Percentiles rank a stretch among this genome's conserved stretches.
These are phyloP conservation scores for Chelmon rostratus DNA, from an alignment of 2,797 vertebrate species.

Conservation along the genomic window DNA sequence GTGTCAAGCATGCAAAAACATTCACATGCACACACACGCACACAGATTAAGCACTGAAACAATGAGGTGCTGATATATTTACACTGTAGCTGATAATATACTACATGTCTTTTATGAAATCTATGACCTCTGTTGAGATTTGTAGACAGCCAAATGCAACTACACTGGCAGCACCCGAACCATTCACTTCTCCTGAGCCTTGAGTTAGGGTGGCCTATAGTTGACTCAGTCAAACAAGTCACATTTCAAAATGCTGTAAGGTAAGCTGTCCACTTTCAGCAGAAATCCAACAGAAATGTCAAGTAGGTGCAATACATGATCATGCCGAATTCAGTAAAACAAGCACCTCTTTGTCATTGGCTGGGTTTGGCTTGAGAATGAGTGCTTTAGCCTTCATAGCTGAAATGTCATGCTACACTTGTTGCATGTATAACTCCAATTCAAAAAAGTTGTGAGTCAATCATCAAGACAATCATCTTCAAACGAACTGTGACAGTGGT, in stretches of 20 bases:
- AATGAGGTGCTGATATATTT: constrained; percentile 2
- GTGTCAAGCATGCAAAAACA: neutral
- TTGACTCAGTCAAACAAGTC: constrained; percentile 30
- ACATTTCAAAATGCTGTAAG: constrained; percentile 17
- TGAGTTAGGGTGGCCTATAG: constrained; percentile 7
- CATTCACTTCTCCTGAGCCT: neutral
- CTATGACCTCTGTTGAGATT: constrained; percentile 46
- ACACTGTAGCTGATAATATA: constrained; percentile 27
- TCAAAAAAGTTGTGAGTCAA: too few relatives aligned
- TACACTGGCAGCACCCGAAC: neutral
- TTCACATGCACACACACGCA: neutral
- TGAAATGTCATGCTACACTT: neutral
- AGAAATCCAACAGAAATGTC: constrained; percentile 38
- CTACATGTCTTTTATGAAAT: constrained; percentile 21
- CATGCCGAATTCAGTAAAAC: constrained; percentile 13
- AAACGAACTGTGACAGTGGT: too few relatives aligned
- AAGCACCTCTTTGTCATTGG: neutral
- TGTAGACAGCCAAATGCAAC: constrained; percentile 16
- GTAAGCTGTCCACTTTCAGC: constrained; percentile 31
- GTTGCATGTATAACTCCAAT: too few relatives aligned
- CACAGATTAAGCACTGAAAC: constrained; percentile 2
- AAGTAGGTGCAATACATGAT: constrained; percentile 10
- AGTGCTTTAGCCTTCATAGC: neutral
- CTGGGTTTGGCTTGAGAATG: neutral
- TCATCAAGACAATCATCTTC: too few relatives aligned